Evolutionary conservation across 2,888 invertebrate species (phyloP).

Genomic region (Amphipoea oculea): DNA sequence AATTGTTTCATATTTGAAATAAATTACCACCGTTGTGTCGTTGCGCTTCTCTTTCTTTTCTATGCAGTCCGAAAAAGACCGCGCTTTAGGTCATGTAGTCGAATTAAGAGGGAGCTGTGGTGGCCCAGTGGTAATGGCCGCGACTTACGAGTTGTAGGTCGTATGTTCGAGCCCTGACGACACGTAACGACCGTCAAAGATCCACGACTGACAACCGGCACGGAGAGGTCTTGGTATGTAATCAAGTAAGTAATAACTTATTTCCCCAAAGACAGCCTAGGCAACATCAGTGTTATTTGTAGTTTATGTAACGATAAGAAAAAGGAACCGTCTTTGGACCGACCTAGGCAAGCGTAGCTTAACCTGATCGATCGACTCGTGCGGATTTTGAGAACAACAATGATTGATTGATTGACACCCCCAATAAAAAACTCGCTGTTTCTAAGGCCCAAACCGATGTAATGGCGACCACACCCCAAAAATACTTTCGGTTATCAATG

Average conservation of each 20-base stretch:
- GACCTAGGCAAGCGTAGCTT: neutral
- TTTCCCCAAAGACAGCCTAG: neutral
- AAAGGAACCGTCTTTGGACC: neutral
- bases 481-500: conserved; percentile 40
- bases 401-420: neutral
- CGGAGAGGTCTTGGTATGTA: neutral
- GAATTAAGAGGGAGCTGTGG: neutral
- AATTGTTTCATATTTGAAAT: too few species aligned
- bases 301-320: neutral
- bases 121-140: too few species aligned
- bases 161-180: too few species aligned
- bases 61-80: too few species aligned
- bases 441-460: neutral
- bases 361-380: neutral
- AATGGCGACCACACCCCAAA: conserved; percentile 31
- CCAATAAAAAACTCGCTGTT: neutral
- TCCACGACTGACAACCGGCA: neutral
- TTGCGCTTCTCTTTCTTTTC: too few species aligned
- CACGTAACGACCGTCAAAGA: neutral
- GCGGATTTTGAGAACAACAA: neutral
- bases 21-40: too few species aligned
- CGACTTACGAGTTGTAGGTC: too few species aligned
- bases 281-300: neutral
- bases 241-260: neutral
- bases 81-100: too few species aligned